Evolutionary conservation across 2,888 invertebrate species (phyloP).

Genomic region (Ennomos erosarius): DNA sequence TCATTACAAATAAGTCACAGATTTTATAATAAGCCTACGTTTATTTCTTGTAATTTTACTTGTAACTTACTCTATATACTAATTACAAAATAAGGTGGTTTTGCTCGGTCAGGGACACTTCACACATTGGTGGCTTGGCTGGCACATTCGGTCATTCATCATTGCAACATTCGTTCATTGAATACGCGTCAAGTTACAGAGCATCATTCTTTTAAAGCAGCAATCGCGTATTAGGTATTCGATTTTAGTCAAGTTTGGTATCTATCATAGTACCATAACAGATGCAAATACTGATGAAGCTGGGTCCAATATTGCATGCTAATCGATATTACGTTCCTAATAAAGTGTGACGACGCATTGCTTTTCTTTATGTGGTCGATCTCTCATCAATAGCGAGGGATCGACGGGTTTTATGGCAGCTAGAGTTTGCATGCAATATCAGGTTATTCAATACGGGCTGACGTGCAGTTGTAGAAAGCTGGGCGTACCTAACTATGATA

Average conservation of each 20-base stretch:
- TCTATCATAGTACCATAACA: conserved; percentile 37
- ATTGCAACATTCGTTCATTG: too few relatives aligned
- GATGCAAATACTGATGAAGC: conserved; percentile 38
- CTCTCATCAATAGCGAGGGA: conserved; percentile 52
- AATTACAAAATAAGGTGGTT: too few relatives aligned
- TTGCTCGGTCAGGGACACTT: too few relatives aligned
- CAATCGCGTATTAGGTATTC: conserved; percentile 27
- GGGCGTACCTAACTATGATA: too few relatives aligned
- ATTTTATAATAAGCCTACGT: too few relatives aligned
- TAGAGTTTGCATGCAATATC: conserved; percentile 65
- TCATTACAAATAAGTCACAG: too few relatives aligned
- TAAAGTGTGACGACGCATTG: conserved; percentile 52
- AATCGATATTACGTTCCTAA: conserved; percentile 49
- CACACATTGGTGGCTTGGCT: too few relatives aligned
- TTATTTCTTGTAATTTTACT: too few relatives aligned
- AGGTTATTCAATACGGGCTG: conserved; percentile 34
- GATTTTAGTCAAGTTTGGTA: conserved; percentile 33
- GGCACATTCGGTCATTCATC: too few relatives aligned
- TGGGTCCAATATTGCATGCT: conserved; percentile 42
- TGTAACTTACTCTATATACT: too few relatives aligned
- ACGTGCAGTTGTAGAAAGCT: conserved; percentile 15
- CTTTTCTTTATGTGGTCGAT: conserved; percentile 52
- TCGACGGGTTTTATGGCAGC: conserved; percentile 56
- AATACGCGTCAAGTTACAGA: background rate
- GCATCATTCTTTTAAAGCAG: conserved; percentile 19